A percentile compares a stretch with the other conserved stretches of the same genome.
Evolutionary conservation across 1,140 invertebrate genomes (phyloP).

Genomic region (Drosophila funebris): DNA sequence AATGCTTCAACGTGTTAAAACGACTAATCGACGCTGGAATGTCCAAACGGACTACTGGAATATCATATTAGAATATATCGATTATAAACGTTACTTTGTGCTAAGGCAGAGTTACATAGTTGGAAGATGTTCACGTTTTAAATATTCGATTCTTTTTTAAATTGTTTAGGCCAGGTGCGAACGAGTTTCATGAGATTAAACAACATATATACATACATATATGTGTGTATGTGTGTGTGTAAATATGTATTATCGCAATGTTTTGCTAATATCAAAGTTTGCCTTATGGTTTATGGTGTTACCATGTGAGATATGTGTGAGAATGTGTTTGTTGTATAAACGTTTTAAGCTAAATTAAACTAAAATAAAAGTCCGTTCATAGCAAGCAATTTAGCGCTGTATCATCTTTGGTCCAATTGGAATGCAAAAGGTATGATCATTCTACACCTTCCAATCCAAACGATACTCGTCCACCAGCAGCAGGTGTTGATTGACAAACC

Average conservation of each 20-base stretch:
- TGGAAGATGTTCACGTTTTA: constrained; percentile 67
- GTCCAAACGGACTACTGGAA: constrained; percentile 18
- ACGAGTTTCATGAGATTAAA: constrained; percentile 45
- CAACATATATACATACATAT: constrained; percentile 23
- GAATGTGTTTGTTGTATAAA: constrained; percentile 39
- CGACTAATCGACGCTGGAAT: constrained; percentile 29
- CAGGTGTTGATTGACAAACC: constrained; percentile 84
- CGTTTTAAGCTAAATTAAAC: constrained; percentile 34
- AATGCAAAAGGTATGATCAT: background rate
- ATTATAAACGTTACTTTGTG: constrained; percentile 63
- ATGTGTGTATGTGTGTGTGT: constrained; percentile 13
- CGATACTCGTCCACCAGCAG: constrained; percentile 85
- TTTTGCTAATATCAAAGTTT: constrained; percentile 65
- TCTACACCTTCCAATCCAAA: constrained; percentile 83
- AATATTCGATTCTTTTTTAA: constrained; percentile 17
- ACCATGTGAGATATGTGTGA: constrained; percentile 67
- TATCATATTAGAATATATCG: constrained; percentile 36
- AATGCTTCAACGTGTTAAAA: constrained; percentile 40
- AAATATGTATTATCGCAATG: constrained; percentile 48
- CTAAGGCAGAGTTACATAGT: constrained; percentile 73
- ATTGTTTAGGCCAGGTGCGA: constrained; percentile 12
- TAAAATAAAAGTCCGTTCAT: constrained; percentile 36
- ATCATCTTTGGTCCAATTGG: constrained; percentile 32
- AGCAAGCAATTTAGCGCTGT: constrained; percentile 47
- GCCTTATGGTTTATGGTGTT: constrained; percentile 34